These are phyloP conservation scores for Papilio dardanus DNA, from an alignment of 1,140 invertebrate genomes.

Conservation along the genomic window DNA sequence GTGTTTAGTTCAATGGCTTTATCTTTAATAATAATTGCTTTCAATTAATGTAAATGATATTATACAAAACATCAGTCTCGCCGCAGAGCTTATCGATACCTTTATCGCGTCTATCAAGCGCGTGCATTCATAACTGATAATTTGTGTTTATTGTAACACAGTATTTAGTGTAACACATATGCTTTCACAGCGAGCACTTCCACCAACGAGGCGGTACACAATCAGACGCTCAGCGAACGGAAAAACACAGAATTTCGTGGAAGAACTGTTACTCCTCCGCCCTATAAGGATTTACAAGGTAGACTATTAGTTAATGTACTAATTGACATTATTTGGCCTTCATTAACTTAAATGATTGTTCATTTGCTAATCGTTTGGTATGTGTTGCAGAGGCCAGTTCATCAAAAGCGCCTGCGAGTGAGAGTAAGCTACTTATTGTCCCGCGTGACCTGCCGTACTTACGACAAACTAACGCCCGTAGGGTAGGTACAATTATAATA, in stretches of 20 bases:
- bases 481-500: slow-evolving; percentile 57
- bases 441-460: slow-evolving; percentile 76
- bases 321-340: not conserved
- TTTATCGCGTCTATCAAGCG: slow-evolving; percentile 69
- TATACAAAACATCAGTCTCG: slow-evolving; percentile 47
- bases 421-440: slow-evolving; percentile 75
- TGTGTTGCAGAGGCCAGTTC: slow-evolving; percentile 70
- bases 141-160: slow-evolving; percentile 40
- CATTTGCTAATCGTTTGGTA: slow-evolving; percentile 29
- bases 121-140: slow-evolving; percentile 67
- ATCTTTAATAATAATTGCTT: slow-evolving; percentile 15
- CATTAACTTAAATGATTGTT: slow-evolving; percentile 13
- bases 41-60: slow-evolving; percentile 22
- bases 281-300: slow-evolving; percentile 73
- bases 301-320: slow-evolving; percentile 20
- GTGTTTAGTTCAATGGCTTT: not conserved
- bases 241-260: slow-evolving; percentile 56
- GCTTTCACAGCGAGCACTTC: slow-evolving; percentile 66
- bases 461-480: slow-evolving; percentile 79
- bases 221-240: slow-evolving; percentile 52
- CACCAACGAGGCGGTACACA: slow-evolving; percentile 53
- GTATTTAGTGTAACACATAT: slow-evolving; percentile 44
- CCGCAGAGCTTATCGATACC: slow-evolving; percentile 57
- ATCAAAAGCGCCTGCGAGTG: slow-evolving; percentile 64
- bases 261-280: slow-evolving; percentile 61